These are phyloP conservation scores for Virgularia gustaviana DNA, from an alignment of 92 coral and sea anemone species.

Conservation along the genomic window DNA sequence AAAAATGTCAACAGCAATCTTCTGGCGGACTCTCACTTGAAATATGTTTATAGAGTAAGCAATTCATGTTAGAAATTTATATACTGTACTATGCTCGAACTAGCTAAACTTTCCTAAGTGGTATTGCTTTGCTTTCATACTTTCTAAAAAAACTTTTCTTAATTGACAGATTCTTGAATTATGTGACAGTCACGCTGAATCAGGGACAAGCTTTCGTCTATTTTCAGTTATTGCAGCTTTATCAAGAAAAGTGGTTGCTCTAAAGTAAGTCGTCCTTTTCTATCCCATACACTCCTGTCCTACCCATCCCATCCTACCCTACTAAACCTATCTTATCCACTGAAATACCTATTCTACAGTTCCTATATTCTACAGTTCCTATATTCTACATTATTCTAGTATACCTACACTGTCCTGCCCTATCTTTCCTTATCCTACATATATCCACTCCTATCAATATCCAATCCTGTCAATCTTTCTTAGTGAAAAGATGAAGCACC, in stretches of 20 bases:
- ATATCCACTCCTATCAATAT: background rate
- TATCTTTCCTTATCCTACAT: background rate
- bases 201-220: slow-evolving; percentile 83
- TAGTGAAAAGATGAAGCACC: slow-evolving; percentile 85
- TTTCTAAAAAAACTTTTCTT: background rate
- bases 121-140: background rate
- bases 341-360: too few relatives aligned
- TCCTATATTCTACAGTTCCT: too few relatives aligned
- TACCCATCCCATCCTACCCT: too few relatives aligned
- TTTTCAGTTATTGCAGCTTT: slow-evolving; percentile 93
- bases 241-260: slow-evolving; percentile 82
- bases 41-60: slow-evolving; percentile 83
- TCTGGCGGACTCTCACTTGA: slow-evolving; percentile 75
- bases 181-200: slow-evolving; percentile 81
- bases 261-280: too few relatives aligned
- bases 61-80: too few relatives aligned
- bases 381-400: too few relatives aligned
- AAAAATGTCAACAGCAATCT: slow-evolving; percentile 79
- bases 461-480: background rate
- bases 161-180: slow-evolving; percentile 65
- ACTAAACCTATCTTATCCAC: too few relatives aligned
- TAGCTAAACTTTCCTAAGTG: background rate
- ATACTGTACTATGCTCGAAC: too few relatives aligned
- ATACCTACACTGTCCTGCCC: too few relatives aligned
- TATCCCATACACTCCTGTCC: too few relatives aligned